These are phyloP conservation scores for Furnarius figulus DNA, from an alignment of 2,113 vertebrate genomes.

Conservation along the genomic window DNA sequence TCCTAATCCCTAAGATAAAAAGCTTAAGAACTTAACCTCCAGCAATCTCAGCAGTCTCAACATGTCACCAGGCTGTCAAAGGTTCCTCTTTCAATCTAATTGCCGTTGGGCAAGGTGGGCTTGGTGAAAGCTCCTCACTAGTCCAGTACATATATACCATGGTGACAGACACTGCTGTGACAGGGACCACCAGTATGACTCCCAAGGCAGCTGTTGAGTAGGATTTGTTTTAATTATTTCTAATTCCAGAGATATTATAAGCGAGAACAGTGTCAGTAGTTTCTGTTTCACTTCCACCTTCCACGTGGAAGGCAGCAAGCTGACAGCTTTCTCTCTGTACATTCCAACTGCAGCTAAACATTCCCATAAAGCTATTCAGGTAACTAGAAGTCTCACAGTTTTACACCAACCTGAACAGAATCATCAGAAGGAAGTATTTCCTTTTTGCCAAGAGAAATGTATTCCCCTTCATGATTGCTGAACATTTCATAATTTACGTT, in stretches of 20 bases:
- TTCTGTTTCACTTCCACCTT: conserved; percentile 50
- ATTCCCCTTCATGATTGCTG: conserved; percentile 8
- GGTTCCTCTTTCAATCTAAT: conserved; percentile 62
- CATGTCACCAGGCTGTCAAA: conserved; percentile 68
- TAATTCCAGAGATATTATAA: conserved; percentile 65
- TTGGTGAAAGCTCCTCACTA: conserved; percentile 34
- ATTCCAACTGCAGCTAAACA: conserved; percentile 11
- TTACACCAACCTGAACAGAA: background rate
- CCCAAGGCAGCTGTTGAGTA: conserved; percentile 79
- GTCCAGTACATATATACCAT: conserved; percentile 62
- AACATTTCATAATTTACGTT: conserved; percentile 28
- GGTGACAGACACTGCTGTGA: conserved; percentile 74
- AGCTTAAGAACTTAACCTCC: conserved; percentile 76
- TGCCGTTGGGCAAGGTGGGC: conserved; percentile 63
- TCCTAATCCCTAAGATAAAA: conserved; percentile 79
- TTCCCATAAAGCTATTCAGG: background rate
- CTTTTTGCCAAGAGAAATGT: background rate
- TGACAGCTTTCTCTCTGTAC: conserved; percentile 45
- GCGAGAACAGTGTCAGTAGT: conserved; percentile 25
- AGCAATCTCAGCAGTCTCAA: conserved; percentile 69
- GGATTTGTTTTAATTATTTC: conserved; percentile 78
- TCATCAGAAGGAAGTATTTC: background rate
- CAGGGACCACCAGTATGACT: conserved; percentile 84
- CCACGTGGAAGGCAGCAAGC: conserved; percentile 2
- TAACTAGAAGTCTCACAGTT: background rate